Conservation (phyloP, 2,113 vertebrate genomes). For the Bathybates hornii region DNA sequence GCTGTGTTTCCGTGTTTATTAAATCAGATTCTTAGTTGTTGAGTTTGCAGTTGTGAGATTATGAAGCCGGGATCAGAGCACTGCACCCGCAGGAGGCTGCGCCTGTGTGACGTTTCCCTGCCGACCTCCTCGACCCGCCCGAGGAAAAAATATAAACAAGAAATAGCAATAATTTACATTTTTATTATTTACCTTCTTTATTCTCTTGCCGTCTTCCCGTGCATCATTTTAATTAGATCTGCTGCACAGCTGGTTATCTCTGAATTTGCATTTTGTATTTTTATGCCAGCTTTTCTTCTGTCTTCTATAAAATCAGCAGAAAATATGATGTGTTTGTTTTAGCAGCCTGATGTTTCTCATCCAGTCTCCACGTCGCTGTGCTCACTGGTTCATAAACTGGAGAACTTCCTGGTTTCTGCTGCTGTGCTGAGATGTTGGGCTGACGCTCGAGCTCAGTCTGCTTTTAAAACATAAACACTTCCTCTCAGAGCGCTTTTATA, state of each 20-base stretch:
- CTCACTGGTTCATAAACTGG: not conserved
- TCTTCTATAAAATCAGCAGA: not conserved
- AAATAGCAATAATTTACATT: not conserved
- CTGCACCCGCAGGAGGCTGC: fast-evolving
- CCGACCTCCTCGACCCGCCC: not conserved
- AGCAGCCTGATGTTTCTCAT: not conserved
- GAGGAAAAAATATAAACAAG: fast-evolving
- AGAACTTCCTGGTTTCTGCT: not conserved
- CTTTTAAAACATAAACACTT: not conserved
- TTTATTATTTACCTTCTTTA: not conserved
- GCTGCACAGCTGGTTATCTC: not conserved
- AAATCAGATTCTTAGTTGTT: not conserved
- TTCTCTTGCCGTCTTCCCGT: not conserved
- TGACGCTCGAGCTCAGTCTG: not conserved
- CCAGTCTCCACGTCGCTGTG: not conserved
- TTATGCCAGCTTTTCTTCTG: not conserved
- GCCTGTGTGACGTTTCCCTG: fast-evolving
- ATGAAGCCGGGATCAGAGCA: not conserved
- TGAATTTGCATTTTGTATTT: not conserved
- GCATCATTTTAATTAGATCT: not conserved
- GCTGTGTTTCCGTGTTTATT: not conserved
- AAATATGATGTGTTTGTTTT: not conserved
- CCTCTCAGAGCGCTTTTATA: not conserved
- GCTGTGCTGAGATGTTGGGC: not conserved
- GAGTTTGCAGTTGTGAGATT: not conserved